These are phyloP conservation scores for Meles meles DNA, from an alignment of 2,113 vertebrate genomes.

Conservation along the genomic window DNA sequence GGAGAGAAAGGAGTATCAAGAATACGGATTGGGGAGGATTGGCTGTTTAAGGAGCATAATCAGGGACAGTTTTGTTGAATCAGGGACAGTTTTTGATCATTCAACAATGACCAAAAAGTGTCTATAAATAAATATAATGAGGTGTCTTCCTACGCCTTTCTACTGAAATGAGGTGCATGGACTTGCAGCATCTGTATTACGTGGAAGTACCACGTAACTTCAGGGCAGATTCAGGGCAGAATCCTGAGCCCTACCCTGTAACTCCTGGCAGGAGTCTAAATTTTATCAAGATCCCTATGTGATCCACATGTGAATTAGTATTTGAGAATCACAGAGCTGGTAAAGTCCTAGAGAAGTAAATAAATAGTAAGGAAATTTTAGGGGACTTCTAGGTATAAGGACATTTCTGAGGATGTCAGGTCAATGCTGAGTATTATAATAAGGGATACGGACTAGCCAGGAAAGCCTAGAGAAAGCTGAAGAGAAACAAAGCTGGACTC, in stretches of 20 bases:
- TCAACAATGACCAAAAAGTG: neutral
- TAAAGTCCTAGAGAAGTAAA: neutral
- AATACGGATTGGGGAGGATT: neutral
- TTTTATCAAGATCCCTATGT: neutral
- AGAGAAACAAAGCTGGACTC: neutral
- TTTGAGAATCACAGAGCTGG: neutral
- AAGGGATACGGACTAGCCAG: neutral
- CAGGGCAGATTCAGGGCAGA: too few relatives aligned
- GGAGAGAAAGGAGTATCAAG: neutral
- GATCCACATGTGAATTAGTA: neutral
- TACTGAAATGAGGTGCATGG: neutral
- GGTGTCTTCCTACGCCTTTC: neutral
- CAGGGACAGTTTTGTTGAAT: neutral
- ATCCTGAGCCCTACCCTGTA: neutral
- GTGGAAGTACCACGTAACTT: too few relatives aligned
- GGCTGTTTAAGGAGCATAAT: neutral
- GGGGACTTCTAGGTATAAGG: neutral
- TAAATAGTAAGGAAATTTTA: neutral
- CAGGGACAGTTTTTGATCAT: too few relatives aligned
- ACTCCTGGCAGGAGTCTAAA: neutral
- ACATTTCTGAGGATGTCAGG: neutral
- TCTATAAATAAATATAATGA: neutral
- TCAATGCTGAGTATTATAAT: neutral
- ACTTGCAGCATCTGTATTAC: accelerated
- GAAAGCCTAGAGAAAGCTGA: neutral